Evolutionary conservation across 2,888 invertebrate genomes (phyloP).

Genomic region (Orthosia incerta): DNA sequence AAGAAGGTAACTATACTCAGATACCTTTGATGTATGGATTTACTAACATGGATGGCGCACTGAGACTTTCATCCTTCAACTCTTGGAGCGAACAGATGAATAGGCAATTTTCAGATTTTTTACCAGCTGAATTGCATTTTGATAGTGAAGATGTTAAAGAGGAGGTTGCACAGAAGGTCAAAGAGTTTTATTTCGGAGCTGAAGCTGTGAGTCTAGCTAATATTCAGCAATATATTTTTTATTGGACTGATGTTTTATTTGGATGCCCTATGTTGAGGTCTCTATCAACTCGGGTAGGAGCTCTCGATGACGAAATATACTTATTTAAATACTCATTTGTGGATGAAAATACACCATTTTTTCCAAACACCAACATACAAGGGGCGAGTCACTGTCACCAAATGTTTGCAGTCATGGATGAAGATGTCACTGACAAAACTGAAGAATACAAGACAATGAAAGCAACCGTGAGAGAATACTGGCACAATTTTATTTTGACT

Average conservation of each 20-base stretch:
- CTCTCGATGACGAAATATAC: conserved; percentile 70
- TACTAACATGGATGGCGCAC: conserved; percentile 72
- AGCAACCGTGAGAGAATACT: conserved; percentile 58
- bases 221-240: conserved; percentile 64
- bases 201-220: conserved; percentile 55
- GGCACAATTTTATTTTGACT: conserved; percentile 67
- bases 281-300: conserved; percentile 62
- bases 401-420: conserved; percentile 55
- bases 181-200: conserved; percentile 75
- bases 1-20: conserved; percentile 55
- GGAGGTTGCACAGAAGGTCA: conserved; percentile 65
- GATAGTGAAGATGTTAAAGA: conserved; percentile 65
- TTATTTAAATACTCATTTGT: conserved; percentile 75
- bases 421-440: conserved; percentile 39
- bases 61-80: conserved; percentile 58
- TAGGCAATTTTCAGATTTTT: conserved; percentile 70
- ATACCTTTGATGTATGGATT: conserved; percentile 70
- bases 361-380: conserved; percentile 64
- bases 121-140: conserved; percentile 75
- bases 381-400: conserved; percentile 74
- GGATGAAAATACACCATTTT: conserved; percentile 58
- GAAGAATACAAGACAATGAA: conserved; percentile 62
- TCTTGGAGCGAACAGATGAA: conserved; percentile 70
- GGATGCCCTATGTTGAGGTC: conserved; percentile 70
- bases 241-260: conserved; percentile 79